A percentile compares a stretch with the other conserved stretches of the same genome.
Conservation (phyloP, 2,797 vertebrate genomes). For the Acrocephalus scirpaceus region DNA sequence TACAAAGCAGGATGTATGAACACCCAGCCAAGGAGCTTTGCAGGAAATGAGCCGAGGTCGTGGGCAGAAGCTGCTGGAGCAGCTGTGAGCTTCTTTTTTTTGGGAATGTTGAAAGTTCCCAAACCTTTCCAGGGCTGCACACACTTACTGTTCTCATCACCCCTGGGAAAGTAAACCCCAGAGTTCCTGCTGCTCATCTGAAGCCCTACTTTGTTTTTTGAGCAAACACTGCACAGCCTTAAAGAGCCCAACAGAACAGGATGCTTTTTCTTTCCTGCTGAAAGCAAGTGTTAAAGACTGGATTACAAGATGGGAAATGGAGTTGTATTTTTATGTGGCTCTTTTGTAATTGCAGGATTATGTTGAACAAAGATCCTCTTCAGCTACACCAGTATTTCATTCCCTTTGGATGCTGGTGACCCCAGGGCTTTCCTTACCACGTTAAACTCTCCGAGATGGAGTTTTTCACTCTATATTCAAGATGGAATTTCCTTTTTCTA, state of each 20-base stretch:
- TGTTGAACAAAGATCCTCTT: constrained; percentile 12
- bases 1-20: not conserved
- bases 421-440: not conserved
- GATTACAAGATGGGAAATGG: constrained; percentile 2
- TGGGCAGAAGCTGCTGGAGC: not conserved
- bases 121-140: not conserved
- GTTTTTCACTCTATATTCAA: not conserved
- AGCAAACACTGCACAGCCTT: not conserved
- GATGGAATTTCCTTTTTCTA: constrained; percentile 29
- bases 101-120: not conserved
- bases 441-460: not conserved
- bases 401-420: not conserved
- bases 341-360: constrained; percentile 17
- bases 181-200: not conserved
- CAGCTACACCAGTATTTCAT: not conserved
- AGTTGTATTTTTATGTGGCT: not conserved
- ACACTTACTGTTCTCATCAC: not conserved
- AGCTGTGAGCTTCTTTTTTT: not conserved
- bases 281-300: constrained; percentile 11
- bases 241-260: not conserved
- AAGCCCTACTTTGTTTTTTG: not conserved
- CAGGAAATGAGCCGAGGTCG: not conserved
- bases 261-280: not conserved
- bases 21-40: not conserved
- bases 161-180: not conserved